Base-by-base conservation (phyloP, 2,888 invertebrate genomes). In the Caenorhabditis becei region DNA sequence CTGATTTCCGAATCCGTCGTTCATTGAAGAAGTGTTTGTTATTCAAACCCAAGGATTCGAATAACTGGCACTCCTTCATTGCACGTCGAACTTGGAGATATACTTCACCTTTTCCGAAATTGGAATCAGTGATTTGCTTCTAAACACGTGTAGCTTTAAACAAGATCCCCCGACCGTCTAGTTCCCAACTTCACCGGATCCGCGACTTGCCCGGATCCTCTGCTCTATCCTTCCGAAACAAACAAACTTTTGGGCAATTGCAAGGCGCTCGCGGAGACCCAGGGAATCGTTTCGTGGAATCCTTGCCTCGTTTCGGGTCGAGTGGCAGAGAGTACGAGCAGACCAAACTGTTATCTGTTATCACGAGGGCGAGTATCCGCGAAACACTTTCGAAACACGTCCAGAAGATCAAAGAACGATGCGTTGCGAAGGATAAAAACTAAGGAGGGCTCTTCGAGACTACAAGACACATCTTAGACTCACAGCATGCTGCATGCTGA, bases 231-330 rank as follows among this genome's bases (percentile, higher is more conserved):
- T 56, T 56, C 58, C 47, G 56, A 63, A 72, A 63, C 72, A 72
- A 72, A 72, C 63, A 63, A 72, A 51, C 32, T 10, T 14, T 41
- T 14, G 8, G 8, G 41, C 28, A 63, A 28, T 26, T 32, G 32
- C 32, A 7, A 32, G 32, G 5, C 10, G 32, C 41, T 44, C 8
- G 54, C 18, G 5, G 53, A 51, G 41, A 51, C 51, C 32, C 44
- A 28, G 63, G 35, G 26, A 53, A 24, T 4, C 72, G 65, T 51
- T 74, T 74, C 74, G 65, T 74, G 65, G 65, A 74, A 74, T 66
- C 51, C 56, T 37, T 26, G 54, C 49, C 37, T 28, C 54, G 71
- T 62, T 62, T 71, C 35, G 71, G 56, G 72, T 66, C 51, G 74
- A 74, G 74, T 66, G 65, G 74, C 18, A n/a, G 11, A 8, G 37